Percentiles rank a stretch among this genome's conserved stretches.
These are phyloP conservation scores for Scaptodrosophila latifasciaeformis DNA, from an alignment of 2,888 invertebrate genomes.

Conservation along the genomic window DNA sequence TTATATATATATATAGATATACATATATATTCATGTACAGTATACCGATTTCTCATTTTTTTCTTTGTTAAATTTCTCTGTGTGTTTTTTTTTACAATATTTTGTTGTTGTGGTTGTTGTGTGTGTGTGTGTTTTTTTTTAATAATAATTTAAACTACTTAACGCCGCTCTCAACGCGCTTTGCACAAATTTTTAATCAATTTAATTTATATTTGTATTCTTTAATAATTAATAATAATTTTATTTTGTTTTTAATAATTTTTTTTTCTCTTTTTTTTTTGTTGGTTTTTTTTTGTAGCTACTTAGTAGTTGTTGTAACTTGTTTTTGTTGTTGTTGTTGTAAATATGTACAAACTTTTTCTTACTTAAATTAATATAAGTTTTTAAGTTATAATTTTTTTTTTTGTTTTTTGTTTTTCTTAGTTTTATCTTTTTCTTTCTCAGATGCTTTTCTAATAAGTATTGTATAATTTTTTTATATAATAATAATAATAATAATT, in stretches of 20 bases:
- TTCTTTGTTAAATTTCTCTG: constrained; percentile 26
- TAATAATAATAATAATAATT: constrained; percentile 10
- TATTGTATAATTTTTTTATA: constrained; percentile 37
- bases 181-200: constrained; percentile 61
- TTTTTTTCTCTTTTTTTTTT: constrained; percentile 23
- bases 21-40: constrained; percentile 52
- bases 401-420: constrained; percentile 7
- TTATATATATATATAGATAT: constrained; percentile 30
- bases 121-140: constrained; percentile 24
- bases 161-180: constrained; percentile 30
- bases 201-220: constrained; percentile 45
- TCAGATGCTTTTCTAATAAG: constrained; percentile 34
- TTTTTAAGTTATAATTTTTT: no score
- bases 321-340: constrained; percentile 36
- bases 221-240: constrained; percentile 14
- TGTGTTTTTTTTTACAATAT: constrained; percentile 14
- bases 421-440: constrained; percentile 14
- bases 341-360: constrained; percentile 66
- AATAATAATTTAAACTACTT: constrained; percentile 64
- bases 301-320: constrained; percentile 35
- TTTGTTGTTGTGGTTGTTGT: constrained; percentile 7
- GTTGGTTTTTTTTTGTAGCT: constrained; percentile 12
- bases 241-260: constrained; percentile 51
- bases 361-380: constrained; percentile 31
- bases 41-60: constrained; percentile 44